A percentile compares a stretch with the other conserved stretches of the same genome.
These are phyloP conservation scores for Kryptopterus vitreolus DNA, from an alignment of 2,797 vertebrate species.

Conservation along the genomic window DNA sequence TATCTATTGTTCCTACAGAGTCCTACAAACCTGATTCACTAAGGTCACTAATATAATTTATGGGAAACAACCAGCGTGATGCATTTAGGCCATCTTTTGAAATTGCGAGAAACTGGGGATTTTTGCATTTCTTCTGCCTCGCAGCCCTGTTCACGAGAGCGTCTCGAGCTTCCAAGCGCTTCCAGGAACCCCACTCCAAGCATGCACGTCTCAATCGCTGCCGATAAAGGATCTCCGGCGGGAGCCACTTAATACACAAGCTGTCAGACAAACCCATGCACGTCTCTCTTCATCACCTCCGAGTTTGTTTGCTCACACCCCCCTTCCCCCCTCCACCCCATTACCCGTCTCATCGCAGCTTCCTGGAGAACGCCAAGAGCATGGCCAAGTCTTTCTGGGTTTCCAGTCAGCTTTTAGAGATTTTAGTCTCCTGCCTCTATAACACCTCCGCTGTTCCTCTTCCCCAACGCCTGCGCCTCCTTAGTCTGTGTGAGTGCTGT, in stretches of 20 bases:
- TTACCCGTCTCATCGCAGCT: neutral
- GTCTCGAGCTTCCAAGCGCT: neutral
- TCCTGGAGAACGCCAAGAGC: neutral
- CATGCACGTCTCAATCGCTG: neutral
- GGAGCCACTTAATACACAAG: constrained; percentile 23
- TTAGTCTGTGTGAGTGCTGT: neutral
- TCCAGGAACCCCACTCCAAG: constrained; percentile 14
- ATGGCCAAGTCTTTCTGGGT: neutral
- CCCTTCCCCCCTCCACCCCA: neutral
- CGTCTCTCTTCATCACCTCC: constrained; percentile 32
- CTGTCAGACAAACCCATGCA: constrained; percentile 30
- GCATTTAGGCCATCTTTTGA: neutral
- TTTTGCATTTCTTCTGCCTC: neutral
- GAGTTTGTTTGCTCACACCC: constrained; percentile 3
- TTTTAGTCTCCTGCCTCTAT: neutral
- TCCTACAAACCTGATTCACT: constrained; percentile 12
- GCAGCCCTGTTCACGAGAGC: neutral
- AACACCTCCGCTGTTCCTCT: neutral
- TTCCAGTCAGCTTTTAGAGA: neutral
- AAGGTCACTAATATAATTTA: constrained; percentile 10
- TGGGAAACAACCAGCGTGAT: neutral
- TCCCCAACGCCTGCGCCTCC: neutral
- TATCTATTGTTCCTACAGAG: neutral
- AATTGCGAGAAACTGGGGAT: neutral
- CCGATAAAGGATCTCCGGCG: constrained; percentile 25